Conservation (phyloP, 2,797 vertebrate genomes). For the Rhynchotus rufescens region DNA sequence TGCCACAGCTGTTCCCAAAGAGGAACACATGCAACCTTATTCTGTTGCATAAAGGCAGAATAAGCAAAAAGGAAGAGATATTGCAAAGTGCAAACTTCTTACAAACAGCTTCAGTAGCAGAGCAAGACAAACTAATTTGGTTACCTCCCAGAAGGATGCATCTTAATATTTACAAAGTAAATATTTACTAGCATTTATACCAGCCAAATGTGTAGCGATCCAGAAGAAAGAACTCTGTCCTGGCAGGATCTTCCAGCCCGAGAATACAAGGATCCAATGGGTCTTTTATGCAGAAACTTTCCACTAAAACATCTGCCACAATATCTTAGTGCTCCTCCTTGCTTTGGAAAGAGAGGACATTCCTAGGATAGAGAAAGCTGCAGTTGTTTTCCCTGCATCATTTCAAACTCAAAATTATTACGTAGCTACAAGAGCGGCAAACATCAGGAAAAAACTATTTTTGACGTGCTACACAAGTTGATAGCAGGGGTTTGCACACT, state of each 20-base stretch:
- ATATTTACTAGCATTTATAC: too few species aligned
- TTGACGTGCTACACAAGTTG: fast-evolving
- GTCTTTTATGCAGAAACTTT: neutral
- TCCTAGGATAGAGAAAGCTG: neutral
- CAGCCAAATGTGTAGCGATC: neutral
- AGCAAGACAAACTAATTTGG: neutral
- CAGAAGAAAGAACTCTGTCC: neutral
- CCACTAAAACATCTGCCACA: neutral
- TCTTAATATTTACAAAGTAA: neutral
- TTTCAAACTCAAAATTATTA: neutral
- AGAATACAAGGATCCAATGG: neutral
- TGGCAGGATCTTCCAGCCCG: neutral
- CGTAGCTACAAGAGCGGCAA: neutral
- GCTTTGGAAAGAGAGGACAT: neutral
- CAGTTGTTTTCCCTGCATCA: neutral
- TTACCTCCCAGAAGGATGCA: neutral
- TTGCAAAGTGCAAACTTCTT: neutral
- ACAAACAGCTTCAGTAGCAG: neutral
- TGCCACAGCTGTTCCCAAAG: neutral
- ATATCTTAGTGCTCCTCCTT: too few species aligned
- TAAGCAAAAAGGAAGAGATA: neutral
- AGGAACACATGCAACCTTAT: neutral
- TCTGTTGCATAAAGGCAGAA: neutral
- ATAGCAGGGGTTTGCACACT: neutral
- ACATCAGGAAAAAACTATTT: neutral